phyloP scores from a whole-genome alignment of 2,113 vertebrate species.

The Burhinus oedicnemus region DNA sequence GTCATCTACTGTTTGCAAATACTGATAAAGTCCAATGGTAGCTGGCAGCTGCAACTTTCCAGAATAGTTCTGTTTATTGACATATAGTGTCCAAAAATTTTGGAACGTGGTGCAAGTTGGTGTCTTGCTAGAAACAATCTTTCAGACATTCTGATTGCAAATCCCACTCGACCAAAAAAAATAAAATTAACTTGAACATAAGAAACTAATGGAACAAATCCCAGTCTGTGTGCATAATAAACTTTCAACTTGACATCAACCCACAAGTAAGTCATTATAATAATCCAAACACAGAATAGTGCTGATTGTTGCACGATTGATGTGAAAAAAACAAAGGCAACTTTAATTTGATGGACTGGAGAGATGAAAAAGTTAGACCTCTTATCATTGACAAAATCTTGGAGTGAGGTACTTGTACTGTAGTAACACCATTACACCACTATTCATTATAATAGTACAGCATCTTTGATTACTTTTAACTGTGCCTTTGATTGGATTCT shows the following conservation, averaged over 20 bases:
- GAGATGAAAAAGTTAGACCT: neutral
- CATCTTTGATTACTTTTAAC: neutral
- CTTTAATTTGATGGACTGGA: neutral
- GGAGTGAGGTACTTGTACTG: neutral
- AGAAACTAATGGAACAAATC: neutral
- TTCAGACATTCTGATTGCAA: neutral
- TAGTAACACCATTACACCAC: neutral
- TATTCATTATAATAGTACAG: neutral
- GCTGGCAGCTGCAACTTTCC: neutral
- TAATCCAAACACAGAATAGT: neutral
- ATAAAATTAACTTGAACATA: neutral
- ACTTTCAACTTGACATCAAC: neutral
- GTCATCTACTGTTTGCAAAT: neutral
- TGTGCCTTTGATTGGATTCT: neutral
- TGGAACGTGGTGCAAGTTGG: neutral
- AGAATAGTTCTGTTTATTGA: neutral
- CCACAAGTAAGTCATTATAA: neutral
- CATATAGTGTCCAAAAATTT: fast-evolving
- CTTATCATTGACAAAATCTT: neutral
- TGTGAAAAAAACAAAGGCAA: neutral
- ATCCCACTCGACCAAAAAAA: neutral
- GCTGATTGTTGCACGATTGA: fast-evolving
- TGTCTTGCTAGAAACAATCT: neutral
- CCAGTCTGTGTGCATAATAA: fast-evolving
- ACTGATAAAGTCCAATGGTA: neutral